Evolutionary conservation across 2,113 vertebrate species (phyloP), one percentile per base, ranked within the genome.

Genomic region (Henicopernis longicauda): DNA sequence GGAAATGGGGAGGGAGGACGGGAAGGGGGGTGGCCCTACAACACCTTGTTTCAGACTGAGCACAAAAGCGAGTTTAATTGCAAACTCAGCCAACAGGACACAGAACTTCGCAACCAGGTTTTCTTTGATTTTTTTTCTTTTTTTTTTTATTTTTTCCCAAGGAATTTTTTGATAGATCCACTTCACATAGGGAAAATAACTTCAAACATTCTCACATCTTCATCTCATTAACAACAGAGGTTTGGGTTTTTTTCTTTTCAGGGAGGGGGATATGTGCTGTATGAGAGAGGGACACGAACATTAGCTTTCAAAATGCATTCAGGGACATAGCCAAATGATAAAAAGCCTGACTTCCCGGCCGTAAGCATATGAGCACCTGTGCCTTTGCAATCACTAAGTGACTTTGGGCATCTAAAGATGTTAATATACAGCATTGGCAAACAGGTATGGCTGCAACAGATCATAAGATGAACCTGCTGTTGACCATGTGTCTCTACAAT

Each of bases 31-130:
- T 91, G 62, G n/a, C 22, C 86, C 74, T 78, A 32, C 47, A 93
- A 86, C 90, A 95, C 95, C 92, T 95, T 85, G 22, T 88, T 92
- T 95, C 85, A 89, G 67, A 86, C 62, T 55, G 36, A 96, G 49
- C 2, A 91, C 45, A 96, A 91, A 96, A 34, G 27, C 7, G 26
- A 92, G 59, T 87, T 62, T 66, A 89, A 82, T 82, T 82, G 88
- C 52, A 89, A 94, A 86, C 93, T 86, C 59, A 71, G 74, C 40
- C 82, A 97, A n/a, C 9, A 9, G 65, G 73, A 40, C 42, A 38
- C 73, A 76, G 78, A 89, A 65, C 27, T 78, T 96, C 82, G 36
- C 52, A 93, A 89, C 21, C 58, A 54, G 3, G 9, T 32, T 47
- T 45, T 31, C 2, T 69, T 38, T 27, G 50, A 50, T 50, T 4